Evolutionary conservation across 2,113 vertebrate species (phyloP).

Genomic region (Coregonus clupeaformis): DNA sequence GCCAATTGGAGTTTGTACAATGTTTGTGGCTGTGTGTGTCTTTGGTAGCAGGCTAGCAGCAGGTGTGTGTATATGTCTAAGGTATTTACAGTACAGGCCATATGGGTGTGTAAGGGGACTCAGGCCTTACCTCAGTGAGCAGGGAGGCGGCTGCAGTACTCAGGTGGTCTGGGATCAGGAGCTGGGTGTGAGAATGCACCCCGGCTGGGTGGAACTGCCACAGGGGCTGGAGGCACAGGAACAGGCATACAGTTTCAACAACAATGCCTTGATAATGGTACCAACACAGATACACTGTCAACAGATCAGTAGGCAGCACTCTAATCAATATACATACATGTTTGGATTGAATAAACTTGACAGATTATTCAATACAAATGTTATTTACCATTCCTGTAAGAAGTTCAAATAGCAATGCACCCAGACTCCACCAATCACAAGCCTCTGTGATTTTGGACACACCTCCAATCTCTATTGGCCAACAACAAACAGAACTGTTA

Average conservation of each 20-base stretch:
- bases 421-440: slow-evolving; percentile 98
- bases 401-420: slow-evolving; percentile 89
- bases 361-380: neutral
- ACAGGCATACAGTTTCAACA: neutral
- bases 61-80: neutral
- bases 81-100: neutral
- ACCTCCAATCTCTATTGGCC: slow-evolving; percentile 86
- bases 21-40: neutral
- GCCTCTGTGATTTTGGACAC: slow-evolving; percentile 84
- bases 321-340: neutral
- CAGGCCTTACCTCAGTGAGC: slow-evolving; percentile 83
- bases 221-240: slow-evolving; percentile 77
- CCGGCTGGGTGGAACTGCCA: slow-evolving; percentile 88
- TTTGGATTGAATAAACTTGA: slow-evolving; percentile 30
- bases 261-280: neutral
- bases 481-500: neutral
- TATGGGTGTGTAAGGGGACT: neutral
- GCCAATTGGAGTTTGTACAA: too few species aligned
- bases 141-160: slow-evolving; percentile 84
- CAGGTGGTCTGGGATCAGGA: slow-evolving; percentile 85
- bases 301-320: too few species aligned
- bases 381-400: slow-evolving; percentile 87
- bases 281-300: neutral
- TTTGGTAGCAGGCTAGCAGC: neutral
- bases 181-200: slow-evolving; percentile 88